These are phyloP conservation scores for Acanthopleura granulata DNA, from an alignment of 2,888 invertebrate genomes.

Conservation along the genomic window DNA sequence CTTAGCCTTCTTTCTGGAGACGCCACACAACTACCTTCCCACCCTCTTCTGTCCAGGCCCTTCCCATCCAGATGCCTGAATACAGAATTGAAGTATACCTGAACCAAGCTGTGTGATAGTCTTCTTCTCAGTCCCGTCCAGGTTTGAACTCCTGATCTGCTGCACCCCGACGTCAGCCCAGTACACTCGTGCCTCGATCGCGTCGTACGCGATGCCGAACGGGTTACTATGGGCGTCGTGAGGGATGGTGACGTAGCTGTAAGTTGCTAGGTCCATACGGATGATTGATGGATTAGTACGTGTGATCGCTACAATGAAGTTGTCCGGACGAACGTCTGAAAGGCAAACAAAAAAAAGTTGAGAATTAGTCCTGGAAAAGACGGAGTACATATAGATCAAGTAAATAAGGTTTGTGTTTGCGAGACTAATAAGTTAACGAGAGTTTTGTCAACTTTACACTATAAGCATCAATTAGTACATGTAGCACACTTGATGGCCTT, in stretches of 20 bases:
- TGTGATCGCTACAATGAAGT: slow-evolving; percentile 57
- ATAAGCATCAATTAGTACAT: too few species aligned
- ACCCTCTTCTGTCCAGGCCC: too few species aligned
- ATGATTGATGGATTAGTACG: slow-evolving; percentile 77
- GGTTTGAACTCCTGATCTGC: slow-evolving; percentile 42
- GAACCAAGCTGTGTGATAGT: slow-evolving; percentile 36
- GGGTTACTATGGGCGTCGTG: slow-evolving; percentile 74
- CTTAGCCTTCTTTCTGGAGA: too few species aligned
- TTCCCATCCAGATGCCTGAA: too few species aligned
- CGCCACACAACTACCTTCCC: too few species aligned
- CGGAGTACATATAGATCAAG: too few species aligned
- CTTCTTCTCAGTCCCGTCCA: slow-evolving; percentile 43
- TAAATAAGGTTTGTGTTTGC: too few species aligned
- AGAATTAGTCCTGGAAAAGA: too few species aligned
- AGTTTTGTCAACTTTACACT: too few species aligned
- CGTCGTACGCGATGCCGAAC: slow-evolving; percentile 87
- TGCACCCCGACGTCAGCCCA: slow-evolving; percentile 79
- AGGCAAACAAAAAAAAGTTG: too few species aligned
- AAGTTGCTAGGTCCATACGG: slow-evolving; percentile 81
- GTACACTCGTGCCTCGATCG: slow-evolving; percentile 79
- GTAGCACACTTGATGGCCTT: too few species aligned
- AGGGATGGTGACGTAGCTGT: slow-evolving; percentile 44
- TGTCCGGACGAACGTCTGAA: slow-evolving; percentile 35
- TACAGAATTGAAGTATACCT: slow-evolving; percentile 30
- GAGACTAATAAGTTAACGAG: too few species aligned